Evolutionary conservation across 2,797 vertebrate genomes (phyloP).

Genomic region (Halcyon chelicuti): DNA sequence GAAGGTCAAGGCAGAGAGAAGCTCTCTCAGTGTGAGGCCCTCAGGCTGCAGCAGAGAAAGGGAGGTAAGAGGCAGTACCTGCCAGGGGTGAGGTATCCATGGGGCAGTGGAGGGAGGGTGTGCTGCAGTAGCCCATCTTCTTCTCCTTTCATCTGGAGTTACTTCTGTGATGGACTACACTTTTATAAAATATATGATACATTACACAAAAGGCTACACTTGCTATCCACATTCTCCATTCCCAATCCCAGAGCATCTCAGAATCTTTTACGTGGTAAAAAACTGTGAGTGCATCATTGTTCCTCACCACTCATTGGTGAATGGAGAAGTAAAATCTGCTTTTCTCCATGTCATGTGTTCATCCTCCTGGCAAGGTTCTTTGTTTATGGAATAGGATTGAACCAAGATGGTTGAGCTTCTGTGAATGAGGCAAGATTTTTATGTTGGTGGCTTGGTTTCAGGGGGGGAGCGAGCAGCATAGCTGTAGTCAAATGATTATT

Average conservation of each 20-base stretch:
- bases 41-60: not conserved
- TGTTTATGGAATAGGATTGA: not conserved
- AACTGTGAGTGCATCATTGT: not conserved
- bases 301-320: not conserved
- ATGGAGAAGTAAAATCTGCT: not conserved
- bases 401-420: not conserved
- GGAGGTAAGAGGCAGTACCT: not conserved
- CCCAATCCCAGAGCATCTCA: not conserved
- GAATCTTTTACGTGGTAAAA: not conserved
- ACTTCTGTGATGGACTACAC: not conserved
- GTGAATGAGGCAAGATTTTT: not conserved
- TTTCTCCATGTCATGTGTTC: not conserved
- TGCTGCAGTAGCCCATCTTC: not conserved
- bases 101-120: not conserved
- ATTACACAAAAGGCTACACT: not conserved
- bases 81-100: not conserved
- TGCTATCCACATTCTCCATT: not conserved
- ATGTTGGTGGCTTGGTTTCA: not conserved
- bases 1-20: not conserved
- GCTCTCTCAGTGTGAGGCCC: not conserved
- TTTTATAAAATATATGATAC: accelerated
- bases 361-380: not conserved
- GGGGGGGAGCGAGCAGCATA: accelerated
- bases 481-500: constrained; percentile 50
- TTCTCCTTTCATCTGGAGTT: not conserved